Base-by-base conservation (phyloP, 2,113 vertebrate genomes). In the Reinhardtius hippoglossoides region DNA sequence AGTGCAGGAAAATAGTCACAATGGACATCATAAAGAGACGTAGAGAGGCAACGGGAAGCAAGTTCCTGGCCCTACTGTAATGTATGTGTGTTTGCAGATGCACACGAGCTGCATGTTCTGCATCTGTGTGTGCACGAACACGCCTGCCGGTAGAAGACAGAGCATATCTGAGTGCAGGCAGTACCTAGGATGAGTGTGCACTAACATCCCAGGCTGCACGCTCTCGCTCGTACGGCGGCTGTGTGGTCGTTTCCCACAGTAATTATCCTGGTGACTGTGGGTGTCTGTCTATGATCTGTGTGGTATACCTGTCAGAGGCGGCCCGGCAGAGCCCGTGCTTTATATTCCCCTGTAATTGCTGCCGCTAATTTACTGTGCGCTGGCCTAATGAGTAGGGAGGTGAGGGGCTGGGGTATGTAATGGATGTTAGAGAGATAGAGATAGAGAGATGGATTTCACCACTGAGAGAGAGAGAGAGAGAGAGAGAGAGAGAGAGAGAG, bases 391-490 rank as follows among this genome's bases (percentile, higher is more conserved):
- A 95, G 93, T 81, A 85, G 87, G 91, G 91, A 95, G 92, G 92
- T 93, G 93, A 92, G 90, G 88, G 89, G 91, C 89, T 92, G 91
- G 85, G 89, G 85, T 91, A 87, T 87, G 92, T 95, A 95, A 95
- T 95, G 94, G 94, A 94, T 94, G 93, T 92, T 90, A 93, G 89
- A 91, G 93, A 91, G 92, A 90, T 91, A 85, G 91, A 91, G 93
- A 94, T 92, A 90, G 92, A 89, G 82, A 88, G 88, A 92, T 92
- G 89, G 91, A 93, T 94, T 92, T 93, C 88, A 91, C 82, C 85
- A 87, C 81, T 91, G 90, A 54, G 52, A 54, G n/a, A 54, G 52
- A 21, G 58, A 20, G 18, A 60, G 58, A 35, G 27, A 9, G 58
- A 9, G 58, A 9, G 76, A 55, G 78, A 79, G 68, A 62, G 27